Percentiles rank a stretch among this genome's conserved stretches.
Conservation (phyloP, 2,113 vertebrate genomes). For the Laterallus jamaicensis region DNA sequence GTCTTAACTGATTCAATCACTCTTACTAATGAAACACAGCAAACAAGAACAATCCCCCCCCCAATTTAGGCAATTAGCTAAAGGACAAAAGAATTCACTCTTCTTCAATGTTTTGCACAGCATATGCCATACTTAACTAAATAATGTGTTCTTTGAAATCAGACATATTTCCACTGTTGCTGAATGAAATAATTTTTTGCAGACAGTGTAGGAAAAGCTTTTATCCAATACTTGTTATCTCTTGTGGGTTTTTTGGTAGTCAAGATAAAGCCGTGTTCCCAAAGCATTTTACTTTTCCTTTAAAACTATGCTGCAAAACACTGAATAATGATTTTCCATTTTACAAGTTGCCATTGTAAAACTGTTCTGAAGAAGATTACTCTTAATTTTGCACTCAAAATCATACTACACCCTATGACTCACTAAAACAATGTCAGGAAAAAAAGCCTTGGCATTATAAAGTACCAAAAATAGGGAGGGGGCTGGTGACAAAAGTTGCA, state of each 20-base stretch:
- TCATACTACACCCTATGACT: not conserved
- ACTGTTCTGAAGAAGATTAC: constrained; percentile 4
- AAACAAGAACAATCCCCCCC: not conserved
- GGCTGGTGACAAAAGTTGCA: not conserved
- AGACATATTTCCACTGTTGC: not conserved
- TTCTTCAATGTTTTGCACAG: not conserved
- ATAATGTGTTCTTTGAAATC: not conserved
- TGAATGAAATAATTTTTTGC: not conserved
- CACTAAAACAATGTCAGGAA: not conserved
- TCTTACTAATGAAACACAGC: not conserved
- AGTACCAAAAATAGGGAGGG: not conserved
- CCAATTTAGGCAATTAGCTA: not conserved
- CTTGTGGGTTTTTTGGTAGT: not conserved
- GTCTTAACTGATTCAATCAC: not conserved
- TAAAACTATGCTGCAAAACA: not conserved
- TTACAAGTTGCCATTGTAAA: not conserved
- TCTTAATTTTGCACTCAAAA: constrained; percentile 31
- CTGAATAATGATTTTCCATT: not conserved
- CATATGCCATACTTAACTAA: not conserved
- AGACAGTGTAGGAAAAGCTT: not conserved
- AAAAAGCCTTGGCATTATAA: not conserved
- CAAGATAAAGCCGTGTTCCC: not conserved
- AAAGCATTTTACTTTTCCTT: not conserved
- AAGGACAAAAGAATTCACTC: not conserved
- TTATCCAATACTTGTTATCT: not conserved